phyloP scores from a whole-genome alignment of 2,113 vertebrate genomes.

The Fregetta grallaria region DNA sequence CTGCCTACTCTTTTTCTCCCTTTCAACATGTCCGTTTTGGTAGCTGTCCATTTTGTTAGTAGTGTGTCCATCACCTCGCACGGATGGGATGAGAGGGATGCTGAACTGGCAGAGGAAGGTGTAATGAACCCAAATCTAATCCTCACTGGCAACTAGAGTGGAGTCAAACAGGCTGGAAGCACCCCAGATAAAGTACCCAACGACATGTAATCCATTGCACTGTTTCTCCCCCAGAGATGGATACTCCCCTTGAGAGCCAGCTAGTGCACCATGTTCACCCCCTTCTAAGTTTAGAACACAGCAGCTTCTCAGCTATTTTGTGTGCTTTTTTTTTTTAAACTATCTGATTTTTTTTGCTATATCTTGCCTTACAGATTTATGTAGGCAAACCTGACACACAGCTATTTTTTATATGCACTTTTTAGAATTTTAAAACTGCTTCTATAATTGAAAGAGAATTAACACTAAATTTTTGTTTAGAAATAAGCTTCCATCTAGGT shows the following conservation, averaged over 20 bases:
- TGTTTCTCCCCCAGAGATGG: not conserved
- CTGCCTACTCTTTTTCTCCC: not conserved
- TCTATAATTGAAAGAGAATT: not conserved
- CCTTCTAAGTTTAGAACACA: not conserved
- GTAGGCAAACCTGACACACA: not conserved
- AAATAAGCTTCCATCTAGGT: not conserved
- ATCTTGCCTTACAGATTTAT: not conserved
- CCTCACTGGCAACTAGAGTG: not conserved
- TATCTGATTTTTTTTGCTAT: not conserved
- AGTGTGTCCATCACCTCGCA: not conserved
- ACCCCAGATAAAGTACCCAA: not conserved
- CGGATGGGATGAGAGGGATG: not conserved
- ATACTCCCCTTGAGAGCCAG: not conserved
- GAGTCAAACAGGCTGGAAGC: not conserved
- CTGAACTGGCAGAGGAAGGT: not conserved
- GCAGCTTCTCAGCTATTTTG: not conserved
- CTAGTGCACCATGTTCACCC: not conserved
- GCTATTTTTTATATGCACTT: not conserved
- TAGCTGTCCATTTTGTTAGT: not conserved
- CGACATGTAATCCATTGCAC: fast-evolving
- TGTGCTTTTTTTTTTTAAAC: not conserved
- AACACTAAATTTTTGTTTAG: not conserved
- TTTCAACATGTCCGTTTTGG: not conserved
- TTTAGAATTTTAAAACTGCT: not conserved
- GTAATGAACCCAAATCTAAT: not conserved